Evolutionary conservation across 2,888 invertebrate genomes (phyloP).

Genomic region (Cetonia aurata): DNA sequence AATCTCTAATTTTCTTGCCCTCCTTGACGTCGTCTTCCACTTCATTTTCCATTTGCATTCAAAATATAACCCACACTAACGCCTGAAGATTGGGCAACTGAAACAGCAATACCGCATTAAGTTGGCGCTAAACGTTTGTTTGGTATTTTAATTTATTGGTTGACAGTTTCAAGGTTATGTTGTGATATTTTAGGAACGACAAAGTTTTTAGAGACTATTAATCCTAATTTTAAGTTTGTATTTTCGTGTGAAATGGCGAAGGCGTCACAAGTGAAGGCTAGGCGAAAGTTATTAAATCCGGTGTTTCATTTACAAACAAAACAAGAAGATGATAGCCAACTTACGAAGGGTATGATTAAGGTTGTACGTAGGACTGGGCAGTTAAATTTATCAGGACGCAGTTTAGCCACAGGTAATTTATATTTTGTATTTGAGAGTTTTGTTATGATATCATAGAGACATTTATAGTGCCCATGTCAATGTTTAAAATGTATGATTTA

Average conservation of each 20-base stretch:
- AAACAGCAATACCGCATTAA: conserved; percentile 23
- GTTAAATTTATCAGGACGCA: conserved; percentile 82
- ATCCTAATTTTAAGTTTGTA: conserved; percentile 13
- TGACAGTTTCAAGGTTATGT: conserved; percentile 39
- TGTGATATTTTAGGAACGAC: conserved; percentile 37
- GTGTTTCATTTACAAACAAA: conserved; percentile 81
- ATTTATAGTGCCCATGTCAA: conserved; percentile 76
- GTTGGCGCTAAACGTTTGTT: conserved; percentile 14
- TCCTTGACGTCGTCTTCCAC: conserved; percentile 25
- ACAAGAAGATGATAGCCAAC: conserved; percentile 76
- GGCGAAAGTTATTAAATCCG: conserved; percentile 66
- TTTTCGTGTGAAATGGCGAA: conserved; percentile 57
- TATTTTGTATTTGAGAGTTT: background rate
- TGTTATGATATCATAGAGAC: background rate
- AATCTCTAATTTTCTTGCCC: conserved; percentile 40
- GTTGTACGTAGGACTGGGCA: conserved; percentile 85
- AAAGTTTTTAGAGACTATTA: conserved; percentile 29
- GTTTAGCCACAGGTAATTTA: conserved; percentile 77
- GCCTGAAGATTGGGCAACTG: conserved; percentile 39
- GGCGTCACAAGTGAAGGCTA: conserved; percentile 61
- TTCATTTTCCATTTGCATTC: conserved; percentile 42
- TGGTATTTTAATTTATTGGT: conserved; percentile 27
- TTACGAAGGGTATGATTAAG: conserved; percentile 80
- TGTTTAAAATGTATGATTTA: conserved; percentile 80
- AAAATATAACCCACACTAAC: conserved; percentile 2